phyloP scores from a whole-genome alignment of 2,888 invertebrate genomes.

The Sminthurinus aureus region DNA sequence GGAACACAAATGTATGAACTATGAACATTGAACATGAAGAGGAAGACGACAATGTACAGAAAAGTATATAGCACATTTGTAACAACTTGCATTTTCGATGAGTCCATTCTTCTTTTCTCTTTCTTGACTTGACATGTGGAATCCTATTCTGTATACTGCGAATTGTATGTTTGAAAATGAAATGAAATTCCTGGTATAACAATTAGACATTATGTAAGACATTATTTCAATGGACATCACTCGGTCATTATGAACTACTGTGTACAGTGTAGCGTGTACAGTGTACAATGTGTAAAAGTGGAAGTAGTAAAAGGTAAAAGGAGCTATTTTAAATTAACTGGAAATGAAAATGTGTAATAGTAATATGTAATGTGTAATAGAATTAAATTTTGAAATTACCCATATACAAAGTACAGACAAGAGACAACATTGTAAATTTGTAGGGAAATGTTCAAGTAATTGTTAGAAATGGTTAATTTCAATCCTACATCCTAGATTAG shows the following conservation, averaged over 20 bases:
- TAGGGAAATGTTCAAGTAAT: neutral
- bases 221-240: neutral
- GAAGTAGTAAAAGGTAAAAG: too few species aligned
- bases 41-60: neutral
- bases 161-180: too few species aligned
- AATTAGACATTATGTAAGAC: neutral
- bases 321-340: slow-evolving; percentile 7
- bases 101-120: too few species aligned
- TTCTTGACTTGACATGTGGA: too few species aligned
- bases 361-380: neutral
- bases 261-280: neutral
- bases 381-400: too few species aligned
- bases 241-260: neutral
- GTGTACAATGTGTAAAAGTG: too few species aligned
- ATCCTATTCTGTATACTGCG: too few species aligned
- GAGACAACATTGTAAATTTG: too few species aligned
- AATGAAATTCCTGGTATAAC: too few species aligned
- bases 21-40: neutral
- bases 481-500: too few species aligned
- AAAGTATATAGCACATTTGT: neutral
- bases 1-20: neutral
- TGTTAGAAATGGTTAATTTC: too few species aligned
- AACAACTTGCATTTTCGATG: neutral
- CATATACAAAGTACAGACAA: too few species aligned
- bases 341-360: slow-evolving; percentile 17